Evolutionary conservation across 2,113 vertebrate species (phyloP), one percentile per base, ranked within the genome.

Genomic region (Ifrita kowaldi): DNA sequence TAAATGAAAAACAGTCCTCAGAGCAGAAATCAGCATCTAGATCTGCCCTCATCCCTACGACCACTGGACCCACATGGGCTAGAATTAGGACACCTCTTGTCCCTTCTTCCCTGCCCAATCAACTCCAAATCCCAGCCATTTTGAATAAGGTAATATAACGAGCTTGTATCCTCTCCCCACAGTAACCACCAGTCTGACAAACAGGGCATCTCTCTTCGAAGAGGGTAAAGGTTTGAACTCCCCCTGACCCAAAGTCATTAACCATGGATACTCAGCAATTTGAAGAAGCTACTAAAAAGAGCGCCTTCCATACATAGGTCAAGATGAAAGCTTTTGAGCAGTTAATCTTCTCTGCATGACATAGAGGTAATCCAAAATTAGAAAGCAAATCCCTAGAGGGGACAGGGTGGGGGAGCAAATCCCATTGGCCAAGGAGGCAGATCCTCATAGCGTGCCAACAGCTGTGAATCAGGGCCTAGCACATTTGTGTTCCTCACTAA

Each of bases 401-500:
- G 44, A 71, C 30, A 76, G 21, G 46, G 20, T 50, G 90, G 18
- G 47, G 42, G 27, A 63, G 27, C 7, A 90, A 63, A 84, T 76
- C 59, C 50, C 7, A 4, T 24, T 46, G 53, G 39, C 30, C 18
- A 26, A 11, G 10, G 59, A 86, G 12, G 35, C 46, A 84, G 78
- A 57, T 76, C 41, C 16, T 41, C 19, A 5, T 37, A 49, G 30
- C 1, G 0, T n/a, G 49, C 22, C 2, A 4, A 50, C 16, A 26
- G 33, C 73, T 81, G 39, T 18, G 52, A 53, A 52, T 8, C 1
- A 1, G 46, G 30, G 20, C 23, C 33, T 19, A n/a, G 28, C 20
- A 42, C 4, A 0, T 27, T 56, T 0, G 0, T 26, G 37, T 12
- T 62, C 37, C 27, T 59, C 2, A 0, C 33, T 79, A 18, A 35